These are phyloP conservation scores for Cotesia typhae DNA, from an alignment of 1,140 invertebrate genomes.

Conservation along the genomic window DNA sequence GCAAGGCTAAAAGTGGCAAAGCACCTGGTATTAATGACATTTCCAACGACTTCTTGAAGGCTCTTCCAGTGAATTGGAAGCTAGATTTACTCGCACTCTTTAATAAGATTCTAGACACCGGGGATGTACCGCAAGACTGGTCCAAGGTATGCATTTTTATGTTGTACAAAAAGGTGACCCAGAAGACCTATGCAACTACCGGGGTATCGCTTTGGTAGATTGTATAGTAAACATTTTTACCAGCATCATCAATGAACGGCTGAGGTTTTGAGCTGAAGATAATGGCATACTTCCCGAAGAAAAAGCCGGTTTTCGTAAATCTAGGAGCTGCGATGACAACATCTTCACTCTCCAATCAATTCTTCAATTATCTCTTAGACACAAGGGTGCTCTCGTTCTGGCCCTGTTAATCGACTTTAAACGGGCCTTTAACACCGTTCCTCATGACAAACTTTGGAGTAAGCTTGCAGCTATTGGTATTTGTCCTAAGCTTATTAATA, in stretches of 20 bases:
- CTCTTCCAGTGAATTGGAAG: conserved; percentile 3
- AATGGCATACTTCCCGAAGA: conserved; percentile 39
- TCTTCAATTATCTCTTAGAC: conserved; percentile 30
- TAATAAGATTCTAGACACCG: conserved; percentile 13
- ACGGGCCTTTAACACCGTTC: conserved; percentile 16
- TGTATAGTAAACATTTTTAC: conserved; percentile 33
- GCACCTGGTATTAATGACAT: conserved; percentile 33
- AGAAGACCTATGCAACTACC: conserved; percentile 40
- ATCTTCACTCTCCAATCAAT: conserved; percentile 39
- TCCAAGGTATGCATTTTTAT: conserved; percentile 4
- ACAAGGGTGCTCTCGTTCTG: neutral
- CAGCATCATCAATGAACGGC: conserved; percentile 27
- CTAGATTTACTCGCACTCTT: conserved; percentile 10
- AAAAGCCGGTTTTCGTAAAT: conserved; percentile 41
- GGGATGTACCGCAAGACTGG: conserved; percentile 7
- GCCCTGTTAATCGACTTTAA: conserved; percentile 21
- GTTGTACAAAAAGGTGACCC: conserved; percentile 40
- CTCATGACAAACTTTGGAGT: conserved; percentile 21
- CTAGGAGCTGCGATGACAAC: conserved; percentile 39
- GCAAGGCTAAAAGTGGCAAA: conserved; percentile 26
- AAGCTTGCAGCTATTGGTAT: neutral
- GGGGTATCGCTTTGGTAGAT: conserved; percentile 40
- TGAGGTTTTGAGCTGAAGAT: conserved; percentile 37
- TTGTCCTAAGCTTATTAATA: neutral
- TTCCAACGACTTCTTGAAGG: conserved; percentile 31